phyloP scores from a whole-genome alignment of 2,113 vertebrate genomes.

The Chlamydotis undulata region DNA sequence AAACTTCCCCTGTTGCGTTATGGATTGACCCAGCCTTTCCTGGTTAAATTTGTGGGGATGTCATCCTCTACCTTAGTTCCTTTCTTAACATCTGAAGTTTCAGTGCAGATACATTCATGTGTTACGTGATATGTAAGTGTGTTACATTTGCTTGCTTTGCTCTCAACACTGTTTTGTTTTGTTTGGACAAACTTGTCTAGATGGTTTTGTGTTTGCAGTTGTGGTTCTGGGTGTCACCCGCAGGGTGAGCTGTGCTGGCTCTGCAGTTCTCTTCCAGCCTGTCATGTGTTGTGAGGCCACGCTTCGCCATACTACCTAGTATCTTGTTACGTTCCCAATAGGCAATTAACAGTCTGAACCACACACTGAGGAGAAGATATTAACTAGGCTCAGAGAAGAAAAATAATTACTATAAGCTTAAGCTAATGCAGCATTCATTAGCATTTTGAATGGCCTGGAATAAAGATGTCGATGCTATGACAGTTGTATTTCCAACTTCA shows the following conservation, averaged over 20 bases:
- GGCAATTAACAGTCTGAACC: background rate
- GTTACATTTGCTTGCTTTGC: background rate
- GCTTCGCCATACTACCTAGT: background rate
- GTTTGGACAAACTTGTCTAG: background rate
- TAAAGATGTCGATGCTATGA: background rate
- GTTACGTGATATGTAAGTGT: fast-evolving
- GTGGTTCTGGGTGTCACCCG: background rate
- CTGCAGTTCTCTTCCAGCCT: background rate
- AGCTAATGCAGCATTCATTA: background rate
- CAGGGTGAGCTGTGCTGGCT: background rate
- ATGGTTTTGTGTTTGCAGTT: background rate
- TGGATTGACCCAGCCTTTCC: background rate
- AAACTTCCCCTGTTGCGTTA: background rate
- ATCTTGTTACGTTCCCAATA: background rate
- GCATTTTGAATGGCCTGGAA: background rate
- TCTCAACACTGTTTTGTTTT: background rate
- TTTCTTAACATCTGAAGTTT: background rate
- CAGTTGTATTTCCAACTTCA: background rate
- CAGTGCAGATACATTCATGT: background rate
- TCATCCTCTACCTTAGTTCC: background rate
- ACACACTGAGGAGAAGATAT: background rate
- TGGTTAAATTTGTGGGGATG: background rate
- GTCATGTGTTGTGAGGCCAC: fast-evolving
- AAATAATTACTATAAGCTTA: background rate
- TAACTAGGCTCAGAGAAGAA: background rate